A percentile compares a stretch with the other conserved stretches of the same genome.
These are phyloP conservation scores for Epiblema foenella DNA, from an alignment of 2,888 invertebrate genomes.

Conservation along the genomic window DNA sequence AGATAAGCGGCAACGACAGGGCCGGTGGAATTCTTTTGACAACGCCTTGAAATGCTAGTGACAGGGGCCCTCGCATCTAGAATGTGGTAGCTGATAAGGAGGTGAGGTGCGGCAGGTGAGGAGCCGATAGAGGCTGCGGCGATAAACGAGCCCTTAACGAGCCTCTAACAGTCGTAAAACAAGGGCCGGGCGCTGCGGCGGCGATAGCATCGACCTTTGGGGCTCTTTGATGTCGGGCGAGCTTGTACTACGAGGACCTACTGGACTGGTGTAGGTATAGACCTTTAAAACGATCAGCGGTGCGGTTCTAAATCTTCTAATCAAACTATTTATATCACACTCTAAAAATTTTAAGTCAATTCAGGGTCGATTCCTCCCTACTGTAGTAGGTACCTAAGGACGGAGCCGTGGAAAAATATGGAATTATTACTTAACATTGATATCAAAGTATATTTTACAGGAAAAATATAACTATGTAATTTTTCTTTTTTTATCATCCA, in stretches of 20 bases:
- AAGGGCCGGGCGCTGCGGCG: conserved; percentile 15
- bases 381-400: no score
- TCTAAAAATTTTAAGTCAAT: no score
- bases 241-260: not conserved
- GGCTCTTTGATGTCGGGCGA: not conserved
- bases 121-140: conserved; percentile 63
- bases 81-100: conserved; percentile 62
- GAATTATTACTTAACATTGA: no score
- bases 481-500: no score
- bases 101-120: conserved; percentile 62
- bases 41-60: conserved; percentile 66
- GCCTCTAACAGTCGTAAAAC: conserved; percentile 50
- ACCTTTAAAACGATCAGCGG: not conserved
- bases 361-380: no score
- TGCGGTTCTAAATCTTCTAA: not conserved
- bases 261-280: no score
- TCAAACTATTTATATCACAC: not conserved
- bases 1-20: conserved; percentile 60
- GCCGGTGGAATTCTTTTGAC: conserved; percentile 62
- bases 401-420: no score
- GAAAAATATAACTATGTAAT: no score
- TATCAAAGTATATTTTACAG: no score
- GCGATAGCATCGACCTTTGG: conserved; percentile 23
- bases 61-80: conserved; percentile 57
- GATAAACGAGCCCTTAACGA: conserved; percentile 53